Percentiles rank a stretch among this genome's conserved stretches.
These are phyloP conservation scores for Gulo gulo DNA, from an alignment of 2,113 vertebrate genomes.

Conservation along the genomic window DNA sequence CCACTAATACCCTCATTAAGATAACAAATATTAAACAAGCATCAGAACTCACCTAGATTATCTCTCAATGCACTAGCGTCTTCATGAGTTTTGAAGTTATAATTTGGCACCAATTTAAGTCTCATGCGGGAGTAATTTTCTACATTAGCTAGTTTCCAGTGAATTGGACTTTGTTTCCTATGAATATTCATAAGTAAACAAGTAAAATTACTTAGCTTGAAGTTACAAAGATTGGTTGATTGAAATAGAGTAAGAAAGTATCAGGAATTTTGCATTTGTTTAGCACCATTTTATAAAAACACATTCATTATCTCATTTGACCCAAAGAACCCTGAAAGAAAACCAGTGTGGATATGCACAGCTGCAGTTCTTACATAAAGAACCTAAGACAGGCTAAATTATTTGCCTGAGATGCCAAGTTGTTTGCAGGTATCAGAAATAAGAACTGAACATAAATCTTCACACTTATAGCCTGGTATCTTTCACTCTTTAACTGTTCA, in stretches of 20 bases:
- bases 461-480: background rate
- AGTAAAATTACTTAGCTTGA: conserved; percentile 46
- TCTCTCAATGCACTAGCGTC: conserved; percentile 96
- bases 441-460: background rate
- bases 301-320: background rate
- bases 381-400: background rate
- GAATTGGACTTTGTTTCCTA: conserved; percentile 87
- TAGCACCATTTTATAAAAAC: conserved; percentile 26
- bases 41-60: conserved; percentile 90
- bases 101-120: conserved; percentile 93
- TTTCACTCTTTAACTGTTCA: background rate
- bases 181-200: conserved; percentile 58
- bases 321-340: background rate
- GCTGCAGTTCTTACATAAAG: background rate
- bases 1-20: background rate
- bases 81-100: conserved; percentile 90
- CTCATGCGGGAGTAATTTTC: conserved; percentile 98
- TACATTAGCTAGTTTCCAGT: conserved; percentile 95
- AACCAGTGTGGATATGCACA: background rate
- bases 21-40: background rate
- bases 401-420: background rate
- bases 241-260: background rate
- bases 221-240: background rate
- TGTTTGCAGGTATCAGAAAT: background rate
- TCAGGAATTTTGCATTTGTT: background rate